phyloP scores from a whole-genome alignment of 2,113 vertebrate species.

The Oryzias celebensis region DNA sequence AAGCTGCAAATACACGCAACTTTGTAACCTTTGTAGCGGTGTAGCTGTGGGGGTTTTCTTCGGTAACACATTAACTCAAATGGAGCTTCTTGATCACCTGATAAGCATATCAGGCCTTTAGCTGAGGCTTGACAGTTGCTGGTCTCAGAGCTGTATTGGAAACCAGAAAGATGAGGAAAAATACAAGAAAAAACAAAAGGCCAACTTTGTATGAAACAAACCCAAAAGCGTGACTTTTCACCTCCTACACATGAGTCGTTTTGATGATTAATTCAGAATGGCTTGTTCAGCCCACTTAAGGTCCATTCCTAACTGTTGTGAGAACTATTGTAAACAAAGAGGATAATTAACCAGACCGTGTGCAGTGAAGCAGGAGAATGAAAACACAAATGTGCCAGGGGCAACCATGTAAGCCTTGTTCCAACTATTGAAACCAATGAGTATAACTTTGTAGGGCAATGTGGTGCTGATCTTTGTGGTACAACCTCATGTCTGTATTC shows the following conservation, averaged over 20 bases:
- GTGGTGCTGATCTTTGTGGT: slow-evolving; percentile 31
- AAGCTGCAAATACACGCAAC: no score
- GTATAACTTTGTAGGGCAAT: slow-evolving; percentile 1
- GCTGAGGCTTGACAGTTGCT: background rate
- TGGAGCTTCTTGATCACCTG: no score
- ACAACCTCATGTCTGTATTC: background rate
- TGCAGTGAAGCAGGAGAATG: slow-evolving; percentile 40
- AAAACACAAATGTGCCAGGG: slow-evolving; percentile 36
- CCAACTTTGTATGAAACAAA: background rate
- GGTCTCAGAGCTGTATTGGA: background rate
- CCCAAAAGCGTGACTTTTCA: background rate
- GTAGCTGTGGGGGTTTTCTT: no score
- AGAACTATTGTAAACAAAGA: slow-evolving; percentile 47
- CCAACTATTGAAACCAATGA: slow-evolving; percentile 18
- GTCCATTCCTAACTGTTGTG: slow-evolving; percentile 24
- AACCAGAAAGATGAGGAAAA: background rate
- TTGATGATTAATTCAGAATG: slow-evolving; percentile 42
- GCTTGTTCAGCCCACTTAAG: slow-evolving; percentile 28
- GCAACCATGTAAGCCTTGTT: slow-evolving; percentile 50
- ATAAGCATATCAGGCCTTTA: background rate
- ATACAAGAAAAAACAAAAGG: background rate
- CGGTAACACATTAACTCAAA: no score
- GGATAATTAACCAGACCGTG: slow-evolving; percentile 46
- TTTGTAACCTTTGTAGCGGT: no score
- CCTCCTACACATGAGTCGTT: slow-evolving; percentile 5